Conservation (phyloP, 2,113 vertebrate genomes). For the Onychostruthus taczanowskii region DNA sequence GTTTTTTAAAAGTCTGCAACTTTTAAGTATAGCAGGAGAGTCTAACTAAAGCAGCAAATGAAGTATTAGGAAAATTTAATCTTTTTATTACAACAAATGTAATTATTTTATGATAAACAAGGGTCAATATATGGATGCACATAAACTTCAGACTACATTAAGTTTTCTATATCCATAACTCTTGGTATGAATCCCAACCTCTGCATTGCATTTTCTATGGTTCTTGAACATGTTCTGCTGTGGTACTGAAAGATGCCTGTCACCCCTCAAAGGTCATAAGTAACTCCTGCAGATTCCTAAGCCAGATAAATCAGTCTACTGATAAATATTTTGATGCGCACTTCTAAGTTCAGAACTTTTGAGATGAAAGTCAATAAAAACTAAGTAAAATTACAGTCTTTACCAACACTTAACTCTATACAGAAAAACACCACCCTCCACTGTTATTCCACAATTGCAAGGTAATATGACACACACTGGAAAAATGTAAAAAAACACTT, state of each 20-base stretch:
- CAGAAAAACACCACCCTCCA: not conserved
- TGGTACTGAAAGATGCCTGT: not conserved
- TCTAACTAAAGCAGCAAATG: not conserved
- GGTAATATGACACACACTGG: not conserved
- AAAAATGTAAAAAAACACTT: not conserved
- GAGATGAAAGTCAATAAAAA: not conserved
- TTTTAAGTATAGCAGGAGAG: not conserved
- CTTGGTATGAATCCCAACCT: not conserved
- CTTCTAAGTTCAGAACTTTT: not conserved
- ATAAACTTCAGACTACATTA: not conserved
- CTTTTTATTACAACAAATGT: not conserved
- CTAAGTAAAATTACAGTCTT: not conserved
- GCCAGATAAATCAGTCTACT: not conserved
- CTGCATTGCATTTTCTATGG: not conserved
- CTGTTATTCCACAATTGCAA: not conserved
- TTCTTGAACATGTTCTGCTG: not conserved
- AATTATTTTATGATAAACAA: not conserved
- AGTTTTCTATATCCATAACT: not conserved
- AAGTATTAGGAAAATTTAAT: not conserved
- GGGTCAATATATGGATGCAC: not conserved
- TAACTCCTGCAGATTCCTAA: not conserved
- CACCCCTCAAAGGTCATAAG: not conserved
- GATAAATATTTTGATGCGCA: not conserved
- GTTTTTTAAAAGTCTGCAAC: not conserved
- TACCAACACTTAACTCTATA: not conserved